Conservation (phyloP, 2,888 invertebrate genomes). For the Diarsia mendica region DNA sequence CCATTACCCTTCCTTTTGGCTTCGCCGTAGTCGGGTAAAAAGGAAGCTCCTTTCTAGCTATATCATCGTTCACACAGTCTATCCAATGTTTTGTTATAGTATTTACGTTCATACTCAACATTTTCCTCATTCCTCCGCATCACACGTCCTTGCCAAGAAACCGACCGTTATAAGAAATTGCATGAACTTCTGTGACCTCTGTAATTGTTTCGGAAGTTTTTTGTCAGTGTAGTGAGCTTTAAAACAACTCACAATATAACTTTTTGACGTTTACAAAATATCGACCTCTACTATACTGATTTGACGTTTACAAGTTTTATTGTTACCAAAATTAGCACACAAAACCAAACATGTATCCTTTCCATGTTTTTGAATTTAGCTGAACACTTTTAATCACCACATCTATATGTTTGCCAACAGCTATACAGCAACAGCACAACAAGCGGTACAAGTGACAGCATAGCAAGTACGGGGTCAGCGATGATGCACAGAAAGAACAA, state of each 20-base stretch:
- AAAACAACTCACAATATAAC: too few species aligned
- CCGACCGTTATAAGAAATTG: neutral
- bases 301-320: neutral
- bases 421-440: conserved; percentile 83
- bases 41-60: too few species aligned
- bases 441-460: conserved; percentile 83
- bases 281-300: neutral
- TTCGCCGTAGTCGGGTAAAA: too few species aligned
- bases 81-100: too few species aligned
- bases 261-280: neutral
- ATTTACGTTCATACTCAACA: too few species aligned
- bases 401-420: conserved; percentile 66
- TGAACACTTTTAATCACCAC: neutral
- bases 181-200: neutral
- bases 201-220: neutral
- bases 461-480: conserved; percentile 76
- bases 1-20: too few species aligned
- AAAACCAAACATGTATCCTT: too few species aligned
- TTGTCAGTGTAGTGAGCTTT: too few species aligned
- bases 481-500: conserved; percentile 78
- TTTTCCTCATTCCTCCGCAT: too few species aligned
- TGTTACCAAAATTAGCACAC: neutral
- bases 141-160: too few species aligned
- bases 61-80: too few species aligned
- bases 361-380: neutral